phyloP scores from a whole-genome alignment of 2,797 vertebrate species.

The Parotocinclus haroldoi region DNA sequence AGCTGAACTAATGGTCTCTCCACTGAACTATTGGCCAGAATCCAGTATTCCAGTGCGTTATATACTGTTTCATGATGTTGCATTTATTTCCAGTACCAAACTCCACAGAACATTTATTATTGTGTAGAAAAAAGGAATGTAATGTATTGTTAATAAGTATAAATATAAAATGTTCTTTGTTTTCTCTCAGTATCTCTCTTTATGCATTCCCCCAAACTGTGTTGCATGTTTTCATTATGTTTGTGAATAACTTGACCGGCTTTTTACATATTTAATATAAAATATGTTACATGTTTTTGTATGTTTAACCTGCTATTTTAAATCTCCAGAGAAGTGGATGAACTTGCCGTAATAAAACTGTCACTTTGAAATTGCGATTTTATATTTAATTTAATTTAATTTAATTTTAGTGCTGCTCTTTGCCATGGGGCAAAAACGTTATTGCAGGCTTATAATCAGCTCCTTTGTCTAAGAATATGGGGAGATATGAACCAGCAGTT shows the following conservation, averaged over 20 bases:
- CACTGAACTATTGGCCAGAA: conserved; percentile 69
- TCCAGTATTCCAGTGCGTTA: conserved; percentile 77
- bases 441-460: no score
- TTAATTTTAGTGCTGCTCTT: neutral
- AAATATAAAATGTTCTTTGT: conserved; percentile 83
- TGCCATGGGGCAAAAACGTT: no score
- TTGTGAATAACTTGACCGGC: conserved; percentile 99
- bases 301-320: conserved; percentile 74
- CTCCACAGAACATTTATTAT: conserved; percentile 69
- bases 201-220: conserved; percentile 88
- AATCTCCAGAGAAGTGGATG: conserved; percentile 66
- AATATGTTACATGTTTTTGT: conserved; percentile 82
- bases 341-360: conserved; percentile 74
- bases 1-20: conserved; percentile 60
- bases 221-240: conserved; percentile 99
- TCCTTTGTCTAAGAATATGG: no score
- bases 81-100: conserved; percentile 81
- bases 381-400: no score
- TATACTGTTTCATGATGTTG: conserved; percentile 81
- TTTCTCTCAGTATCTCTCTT: conserved; percentile 77
- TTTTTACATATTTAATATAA: conserved; percentile 99
- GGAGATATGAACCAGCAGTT: no score
- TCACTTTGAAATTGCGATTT: conserved; percentile 58
- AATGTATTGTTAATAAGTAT: conserved; percentile 98
- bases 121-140: conserved; percentile 99